Conservation (phyloP, 2,113 vertebrate species). For the Platysteira castanea region DNA sequence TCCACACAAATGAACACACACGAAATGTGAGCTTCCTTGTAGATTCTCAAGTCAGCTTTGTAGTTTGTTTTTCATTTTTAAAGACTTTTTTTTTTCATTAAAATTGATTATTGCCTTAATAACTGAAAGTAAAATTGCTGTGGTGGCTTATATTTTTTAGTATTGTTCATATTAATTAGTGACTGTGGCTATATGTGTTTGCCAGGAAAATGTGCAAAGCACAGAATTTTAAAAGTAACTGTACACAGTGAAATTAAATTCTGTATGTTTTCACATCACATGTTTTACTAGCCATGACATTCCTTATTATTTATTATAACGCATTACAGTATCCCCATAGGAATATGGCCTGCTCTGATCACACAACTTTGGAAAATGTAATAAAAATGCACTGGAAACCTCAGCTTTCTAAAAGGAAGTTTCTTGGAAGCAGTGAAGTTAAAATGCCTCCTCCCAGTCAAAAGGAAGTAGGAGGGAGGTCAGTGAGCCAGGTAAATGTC, state of each 20-base stretch:
- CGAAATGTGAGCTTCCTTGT: neutral
- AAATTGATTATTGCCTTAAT: constrained; percentile 9
- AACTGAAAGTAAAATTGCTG: constrained; percentile 11
- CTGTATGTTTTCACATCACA: constrained; percentile 25
- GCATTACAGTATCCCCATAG: constrained; percentile 31
- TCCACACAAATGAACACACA: neutral
- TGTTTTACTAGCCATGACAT: constrained; percentile 59
- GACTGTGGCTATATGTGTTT: constrained; percentile 19
- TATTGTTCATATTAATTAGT: constrained; percentile 59
- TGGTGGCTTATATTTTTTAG: constrained; percentile 34
- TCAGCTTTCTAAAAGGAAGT: constrained; percentile 56
- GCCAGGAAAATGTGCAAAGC: constrained; percentile 62
- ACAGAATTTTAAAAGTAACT: constrained; percentile 48
- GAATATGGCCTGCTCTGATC: constrained; percentile 33
- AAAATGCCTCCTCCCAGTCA: constrained; percentile 31
- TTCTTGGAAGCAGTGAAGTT: constrained; percentile 59
- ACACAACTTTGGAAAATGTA: constrained; percentile 60
- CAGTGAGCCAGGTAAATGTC: neutral
- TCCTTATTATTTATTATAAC: constrained; percentile 64
- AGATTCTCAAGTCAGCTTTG: neutral
- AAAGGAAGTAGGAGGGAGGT: neutral
- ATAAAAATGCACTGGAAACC: constrained; percentile 54
- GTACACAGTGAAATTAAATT: constrained; percentile 63
- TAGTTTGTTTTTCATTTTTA: neutral
- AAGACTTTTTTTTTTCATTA: constrained; percentile 21